Conservation (phyloP, 2,888 invertebrate species). For the Drosophila anomalipes region DNA sequence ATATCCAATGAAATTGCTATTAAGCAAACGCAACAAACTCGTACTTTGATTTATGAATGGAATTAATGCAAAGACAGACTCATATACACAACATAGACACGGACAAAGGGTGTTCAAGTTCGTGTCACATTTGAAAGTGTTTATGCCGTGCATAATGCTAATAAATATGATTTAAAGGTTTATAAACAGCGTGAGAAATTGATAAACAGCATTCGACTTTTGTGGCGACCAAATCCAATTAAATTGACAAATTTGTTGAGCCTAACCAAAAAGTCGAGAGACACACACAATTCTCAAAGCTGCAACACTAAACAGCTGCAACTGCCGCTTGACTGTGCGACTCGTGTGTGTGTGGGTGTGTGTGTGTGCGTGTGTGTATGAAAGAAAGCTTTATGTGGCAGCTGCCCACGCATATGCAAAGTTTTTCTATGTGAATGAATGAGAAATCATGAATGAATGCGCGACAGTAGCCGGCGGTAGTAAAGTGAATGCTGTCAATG, state of each 20-base stretch:
- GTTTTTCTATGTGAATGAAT: slow-evolving; percentile 44
- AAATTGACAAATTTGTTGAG: slow-evolving; percentile 65
- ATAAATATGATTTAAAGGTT: slow-evolving; percentile 40
- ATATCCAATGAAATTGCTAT: slow-evolving; percentile 48
- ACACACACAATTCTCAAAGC: slow-evolving; percentile 2
- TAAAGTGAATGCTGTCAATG: slow-evolving; percentile 46
- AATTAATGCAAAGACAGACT: slow-evolving; percentile 23
- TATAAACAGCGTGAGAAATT: slow-evolving; percentile 17
- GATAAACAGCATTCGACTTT: slow-evolving; percentile 21
- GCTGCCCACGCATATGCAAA: slow-evolving; percentile 33
- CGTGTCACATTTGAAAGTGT: slow-evolving; percentile 37
- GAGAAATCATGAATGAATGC: slow-evolving; percentile 33
- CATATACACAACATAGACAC: background rate
- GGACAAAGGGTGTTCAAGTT: slow-evolving; percentile 21
- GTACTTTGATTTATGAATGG: slow-evolving; percentile 62
- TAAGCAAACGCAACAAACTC: slow-evolving; percentile 41
- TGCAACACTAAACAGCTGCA: slow-evolving; percentile 7
- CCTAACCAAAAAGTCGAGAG: background rate
- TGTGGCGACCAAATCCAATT: slow-evolving; percentile 44
- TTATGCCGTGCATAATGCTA: slow-evolving; percentile 36
- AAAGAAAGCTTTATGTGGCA: slow-evolving; percentile 23
- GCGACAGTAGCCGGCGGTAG: slow-evolving; percentile 37
- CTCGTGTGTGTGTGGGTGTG: slow-evolving; percentile 8
- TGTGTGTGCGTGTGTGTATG: slow-evolving; percentile 21
- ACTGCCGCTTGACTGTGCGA: background rate